Evolutionary conservation across 1,140 invertebrate genomes (phyloP), one percentile per base, ranked within the genome.

Genomic region (Potamilus streckersoni): DNA sequence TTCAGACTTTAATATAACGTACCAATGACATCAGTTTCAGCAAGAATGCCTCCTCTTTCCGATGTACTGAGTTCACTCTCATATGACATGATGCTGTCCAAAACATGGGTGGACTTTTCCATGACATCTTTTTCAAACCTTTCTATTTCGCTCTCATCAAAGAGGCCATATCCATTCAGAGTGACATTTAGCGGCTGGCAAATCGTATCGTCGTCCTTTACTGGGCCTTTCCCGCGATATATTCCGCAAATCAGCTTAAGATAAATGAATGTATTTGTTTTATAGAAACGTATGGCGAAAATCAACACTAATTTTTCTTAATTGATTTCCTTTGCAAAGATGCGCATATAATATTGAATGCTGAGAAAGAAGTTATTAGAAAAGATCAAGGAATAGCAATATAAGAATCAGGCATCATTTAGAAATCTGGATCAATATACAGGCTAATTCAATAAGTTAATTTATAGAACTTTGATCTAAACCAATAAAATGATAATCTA

Each of bases 11-110:
- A 49, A 11, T 11, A 8, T 8, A 49, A 59, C 71, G 20, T 70
- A 85, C 84, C 84, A 31, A 84, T 79, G 5, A 84, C 61, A 69
- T 84, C 83, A 16, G 82, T 85, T 49, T 84, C 79, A 8, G 78
- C 80, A 0, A 76, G 73, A 59, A 79, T 23, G 14, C 73, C 78
- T 2, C 84, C 84, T 69, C 74, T 73, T 70, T 82, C 63, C 14
- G 74, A 63, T 49, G 55, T 15, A 1, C 60, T 81, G 20, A 85
- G 60, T 4, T 65, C 15, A 0, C 73, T 74, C 57, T 84, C 84
- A 63, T 63, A 59, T 57, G 73, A 23, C 0, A 85, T 76, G 12
- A 84, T 76, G 15, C 59, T 57, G 74, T 67, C 19, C 38, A 85
- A 31, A 20, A 80, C 23, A 1, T 66, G 65, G 27, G 79, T 78